Percentiles rank a stretch among this genome's conserved stretches.
Evolutionary conservation across 2,888 invertebrate species (phyloP).

Genomic region (Drosophila subquinaria): DNA sequence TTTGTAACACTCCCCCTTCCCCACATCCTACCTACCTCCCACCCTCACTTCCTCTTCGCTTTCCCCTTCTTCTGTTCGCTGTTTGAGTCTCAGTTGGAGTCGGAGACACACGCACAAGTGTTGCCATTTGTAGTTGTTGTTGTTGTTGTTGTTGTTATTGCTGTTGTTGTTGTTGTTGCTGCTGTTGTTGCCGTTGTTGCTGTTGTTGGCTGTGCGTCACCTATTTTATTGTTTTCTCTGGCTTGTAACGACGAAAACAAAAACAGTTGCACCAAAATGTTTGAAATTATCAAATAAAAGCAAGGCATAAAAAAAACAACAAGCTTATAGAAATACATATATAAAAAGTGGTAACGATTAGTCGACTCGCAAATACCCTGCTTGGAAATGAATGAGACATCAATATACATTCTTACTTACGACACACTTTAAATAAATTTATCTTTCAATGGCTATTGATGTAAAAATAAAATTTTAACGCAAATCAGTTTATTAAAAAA

Average conservation of each 20-base stretch:
- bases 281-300: conserved; percentile 77
- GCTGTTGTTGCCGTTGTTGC: conserved; percentile 24
- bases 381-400: too few species aligned
- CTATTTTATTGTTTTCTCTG: conserved; percentile 63
- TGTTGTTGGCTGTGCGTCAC: conserved; percentile 50
- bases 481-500: too few species aligned
- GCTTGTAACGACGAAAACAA: conserved; percentile 63
- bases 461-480: too few species aligned
- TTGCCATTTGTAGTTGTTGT: conserved; percentile 48
- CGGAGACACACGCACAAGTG: conserved; percentile 75
- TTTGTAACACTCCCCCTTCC: conserved; percentile 59
- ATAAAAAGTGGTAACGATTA: conserved; percentile 2
- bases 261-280: conserved; percentile 68
- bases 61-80: conserved; percentile 1
- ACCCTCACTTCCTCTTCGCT: conserved; percentile 25
- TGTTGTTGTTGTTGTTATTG: conserved; percentile 24
- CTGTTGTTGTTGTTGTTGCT: conserved; percentile 23
- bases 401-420: too few species aligned
- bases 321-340: conserved; percentile 18
- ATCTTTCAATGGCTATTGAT: too few species aligned
- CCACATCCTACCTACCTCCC: neutral
- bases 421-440: too few species aligned
- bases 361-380: conserved; percentile 19
- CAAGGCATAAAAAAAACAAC: conserved; percentile 39
- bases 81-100: conserved; percentile 24